These are phyloP conservation scores for Laticauda colubrina DNA, from an alignment of 2,113 vertebrate genomes.

Conservation along the genomic window DNA sequence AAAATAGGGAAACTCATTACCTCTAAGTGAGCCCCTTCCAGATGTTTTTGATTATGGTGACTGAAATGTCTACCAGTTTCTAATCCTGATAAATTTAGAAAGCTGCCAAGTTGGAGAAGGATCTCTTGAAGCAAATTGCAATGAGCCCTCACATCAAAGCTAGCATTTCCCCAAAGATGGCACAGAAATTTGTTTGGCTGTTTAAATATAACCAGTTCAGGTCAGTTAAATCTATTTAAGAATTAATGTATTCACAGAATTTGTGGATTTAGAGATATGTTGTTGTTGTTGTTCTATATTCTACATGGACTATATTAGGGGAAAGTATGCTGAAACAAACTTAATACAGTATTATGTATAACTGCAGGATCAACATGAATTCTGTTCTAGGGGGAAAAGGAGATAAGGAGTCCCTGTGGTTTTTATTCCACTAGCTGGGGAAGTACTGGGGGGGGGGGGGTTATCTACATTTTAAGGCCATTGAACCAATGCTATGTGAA, in stretches of 20 bases:
- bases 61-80: not conserved
- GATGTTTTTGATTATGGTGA: not conserved
- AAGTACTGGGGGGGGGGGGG: too few relatives aligned
- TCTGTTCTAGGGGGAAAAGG: not conserved
- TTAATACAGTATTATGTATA: not conserved
- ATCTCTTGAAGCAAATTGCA: not conserved
- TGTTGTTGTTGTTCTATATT: not conserved
- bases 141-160: not conserved
- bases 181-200: not conserved
- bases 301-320: not conserved
- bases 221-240: not conserved
- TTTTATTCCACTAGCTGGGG: not conserved
- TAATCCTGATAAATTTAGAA: not conserved
- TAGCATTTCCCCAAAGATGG: not conserved
- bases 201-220: not conserved
- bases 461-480: not conserved
- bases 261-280: not conserved
- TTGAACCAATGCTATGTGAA: not conserved
- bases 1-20: not conserved
- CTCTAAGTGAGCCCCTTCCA: not conserved
- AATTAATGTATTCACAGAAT: not conserved
- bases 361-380: not conserved
- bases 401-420: not conserved
- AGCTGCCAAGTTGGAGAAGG: not conserved
- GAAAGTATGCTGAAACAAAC: not conserved